Percentiles rank a stretch among this genome's conserved stretches.
Conservation (phyloP, 2,113 vertebrate species). For the Oryzias woworae region DNA sequence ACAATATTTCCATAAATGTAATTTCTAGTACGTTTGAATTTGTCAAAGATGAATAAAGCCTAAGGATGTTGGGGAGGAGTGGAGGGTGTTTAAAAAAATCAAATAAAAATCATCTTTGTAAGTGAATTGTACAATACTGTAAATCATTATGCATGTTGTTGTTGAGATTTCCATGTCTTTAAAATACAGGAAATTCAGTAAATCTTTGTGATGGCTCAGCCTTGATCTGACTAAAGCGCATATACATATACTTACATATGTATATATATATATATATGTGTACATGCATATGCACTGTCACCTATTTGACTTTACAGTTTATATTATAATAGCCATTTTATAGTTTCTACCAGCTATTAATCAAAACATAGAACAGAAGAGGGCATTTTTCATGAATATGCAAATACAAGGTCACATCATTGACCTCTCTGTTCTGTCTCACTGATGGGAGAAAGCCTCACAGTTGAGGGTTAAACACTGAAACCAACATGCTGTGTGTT, state of each 20-base stretch:
- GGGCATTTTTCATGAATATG: slow-evolving; percentile 75
- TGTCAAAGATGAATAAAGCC: slow-evolving; percentile 3
- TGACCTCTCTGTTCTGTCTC: slow-evolving; percentile 36
- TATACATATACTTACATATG: slow-evolving; percentile 51
- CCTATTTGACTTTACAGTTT: slow-evolving; percentile 60
- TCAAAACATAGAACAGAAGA: slow-evolving; percentile 66
- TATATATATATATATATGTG: slow-evolving; percentile 43
- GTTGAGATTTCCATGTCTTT: slow-evolving; percentile 51
- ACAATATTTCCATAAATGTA: no score
- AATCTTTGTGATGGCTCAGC: slow-evolving; percentile 47
- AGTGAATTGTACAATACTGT: slow-evolving; percentile 68
- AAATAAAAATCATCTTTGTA: slow-evolving; percentile 42
- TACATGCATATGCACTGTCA: slow-evolving; percentile 55
- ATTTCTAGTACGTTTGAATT: neutral
- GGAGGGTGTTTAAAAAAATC: slow-evolving; percentile 28
- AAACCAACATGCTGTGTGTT: slow-evolving; percentile 41
- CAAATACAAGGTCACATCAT: slow-evolving; percentile 68
- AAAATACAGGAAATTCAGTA: slow-evolving; percentile 44
- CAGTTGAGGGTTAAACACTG: slow-evolving; percentile 36
- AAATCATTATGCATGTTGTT: slow-evolving; percentile 70
- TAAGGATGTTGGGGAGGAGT: slow-evolving; percentile 13
- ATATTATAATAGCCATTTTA: slow-evolving; percentile 67
- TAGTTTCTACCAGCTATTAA: slow-evolving; percentile 73
- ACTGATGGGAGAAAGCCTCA: slow-evolving; percentile 24
- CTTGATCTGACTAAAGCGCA: slow-evolving; percentile 47